Evolutionary conservation across 2,888 invertebrate species (phyloP).

Genomic region (Peribatodes rhomboidaria): DNA sequence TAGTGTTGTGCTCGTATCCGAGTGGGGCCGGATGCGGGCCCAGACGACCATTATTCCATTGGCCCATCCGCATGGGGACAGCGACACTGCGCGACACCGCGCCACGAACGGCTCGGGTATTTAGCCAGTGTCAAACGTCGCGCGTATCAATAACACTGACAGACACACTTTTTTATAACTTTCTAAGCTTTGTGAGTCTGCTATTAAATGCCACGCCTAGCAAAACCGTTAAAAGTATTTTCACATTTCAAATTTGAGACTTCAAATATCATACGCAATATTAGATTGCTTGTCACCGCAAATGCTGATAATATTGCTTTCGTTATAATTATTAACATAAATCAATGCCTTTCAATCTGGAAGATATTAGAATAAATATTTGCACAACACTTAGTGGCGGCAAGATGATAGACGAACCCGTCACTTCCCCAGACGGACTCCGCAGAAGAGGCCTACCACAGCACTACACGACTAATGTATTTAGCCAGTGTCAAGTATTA

Average conservation of each 20-base stretch:
- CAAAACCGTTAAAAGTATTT: no score
- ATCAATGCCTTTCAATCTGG: neutral
- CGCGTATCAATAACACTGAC: constrained; percentile 78
- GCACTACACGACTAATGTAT: neutral
- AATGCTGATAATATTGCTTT: no score
- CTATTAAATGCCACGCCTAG: no score
- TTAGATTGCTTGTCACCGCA: no score
- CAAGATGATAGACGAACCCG: neutral
- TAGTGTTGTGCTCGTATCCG: constrained; percentile 78
- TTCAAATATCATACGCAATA: no score
- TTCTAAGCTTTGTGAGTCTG: neutral
- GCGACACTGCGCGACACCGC: constrained; percentile 26
- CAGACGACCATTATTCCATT: constrained; percentile 86
- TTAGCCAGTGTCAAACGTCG: constrained; percentile 32
- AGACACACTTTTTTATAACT: neutral
- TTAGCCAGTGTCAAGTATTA: constrained; percentile 38
- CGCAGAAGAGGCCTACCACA: constrained; percentile 1
- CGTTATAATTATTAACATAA: no score
- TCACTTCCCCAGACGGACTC: neutral
- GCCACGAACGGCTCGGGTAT: constrained; percentile 1
- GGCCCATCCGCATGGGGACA: constrained; percentile 85
- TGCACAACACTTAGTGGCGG: neutral
- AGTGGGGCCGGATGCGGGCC: constrained; percentile 85
- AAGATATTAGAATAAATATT: neutral
- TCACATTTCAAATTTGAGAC: no score